These are phyloP conservation scores for Ochropleura plecta DNA, from an alignment of 2,888 invertebrate species.

Conservation along the genomic window DNA sequence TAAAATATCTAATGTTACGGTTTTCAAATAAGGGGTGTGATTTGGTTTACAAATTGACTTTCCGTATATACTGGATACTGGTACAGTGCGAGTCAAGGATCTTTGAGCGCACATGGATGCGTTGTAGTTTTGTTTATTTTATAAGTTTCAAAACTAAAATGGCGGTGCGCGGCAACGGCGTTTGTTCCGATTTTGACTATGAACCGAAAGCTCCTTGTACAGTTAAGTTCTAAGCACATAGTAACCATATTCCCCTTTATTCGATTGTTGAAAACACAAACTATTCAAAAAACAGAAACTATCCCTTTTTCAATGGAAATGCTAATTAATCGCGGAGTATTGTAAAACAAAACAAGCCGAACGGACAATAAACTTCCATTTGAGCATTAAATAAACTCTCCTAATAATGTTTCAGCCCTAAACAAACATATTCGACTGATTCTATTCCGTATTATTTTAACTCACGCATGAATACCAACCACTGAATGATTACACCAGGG, in stretches of 20 bases:
- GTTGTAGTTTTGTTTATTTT: too few relatives aligned
- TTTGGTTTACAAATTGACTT: constrained; percentile 14
- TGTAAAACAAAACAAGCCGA: constrained; percentile 37
- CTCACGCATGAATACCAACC: constrained; percentile 23
- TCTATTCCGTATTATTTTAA: constrained; percentile 51
- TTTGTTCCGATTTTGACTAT: not conserved
- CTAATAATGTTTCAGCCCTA: constrained; percentile 26
- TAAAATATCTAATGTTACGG: constrained; percentile 34
- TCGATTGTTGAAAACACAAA: not conserved
- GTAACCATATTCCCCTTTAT: not conserved
- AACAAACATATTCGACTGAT: constrained; percentile 45
- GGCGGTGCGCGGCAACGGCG: not conserved
- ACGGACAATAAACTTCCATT: constrained; percentile 25
- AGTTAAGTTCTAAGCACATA: not conserved
- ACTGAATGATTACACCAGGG: too few relatives aligned
- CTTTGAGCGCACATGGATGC: not conserved
- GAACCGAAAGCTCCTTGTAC: not conserved
- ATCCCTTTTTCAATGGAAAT: constrained; percentile 1
- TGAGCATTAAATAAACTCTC: constrained; percentile 31
- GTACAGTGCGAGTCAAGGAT: not conserved
- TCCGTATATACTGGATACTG: not conserved
- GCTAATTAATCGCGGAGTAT: constrained; percentile 23
- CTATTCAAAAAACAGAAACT: not conserved
- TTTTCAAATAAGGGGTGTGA: constrained; percentile 23
- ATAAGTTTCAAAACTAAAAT: not conserved